Conservation (phyloP, 2,888 invertebrate species). For the Drosophila prostipennis region DNA sequence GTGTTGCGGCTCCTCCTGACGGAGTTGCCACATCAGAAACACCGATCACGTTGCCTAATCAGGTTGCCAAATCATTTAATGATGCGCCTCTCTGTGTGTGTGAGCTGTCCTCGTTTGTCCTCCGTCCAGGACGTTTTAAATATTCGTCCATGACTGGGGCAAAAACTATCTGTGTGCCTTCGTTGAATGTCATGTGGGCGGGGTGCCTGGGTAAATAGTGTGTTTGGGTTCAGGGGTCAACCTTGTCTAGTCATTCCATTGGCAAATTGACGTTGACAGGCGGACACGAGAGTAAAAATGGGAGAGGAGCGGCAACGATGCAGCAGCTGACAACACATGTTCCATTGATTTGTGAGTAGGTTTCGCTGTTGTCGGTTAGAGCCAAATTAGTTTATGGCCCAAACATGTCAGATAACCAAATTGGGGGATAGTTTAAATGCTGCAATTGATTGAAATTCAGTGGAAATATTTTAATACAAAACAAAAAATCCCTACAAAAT, state of each 20-base stretch:
- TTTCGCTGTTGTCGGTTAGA: constrained; percentile 30
- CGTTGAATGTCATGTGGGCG: constrained; percentile 19
- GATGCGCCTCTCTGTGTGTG: constrained; percentile 43
- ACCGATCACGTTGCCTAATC: constrained; percentile 52
- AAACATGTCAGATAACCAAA: constrained; percentile 18
- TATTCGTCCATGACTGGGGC: constrained; percentile 38
- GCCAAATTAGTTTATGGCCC: constrained; percentile 39
- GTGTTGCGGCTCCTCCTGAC: constrained; percentile 16
- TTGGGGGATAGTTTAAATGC: constrained; percentile 4
- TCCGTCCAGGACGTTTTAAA: constrained; percentile 30
- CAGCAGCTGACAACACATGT: constrained; percentile 40
- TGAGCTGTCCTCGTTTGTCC: background rate
- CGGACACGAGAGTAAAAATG: constrained; percentile 15
- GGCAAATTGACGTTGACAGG: constrained; percentile 62
- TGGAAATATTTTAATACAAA: too few species aligned
- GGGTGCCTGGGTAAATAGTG: constrained; percentile 10
- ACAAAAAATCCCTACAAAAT: too few species aligned
- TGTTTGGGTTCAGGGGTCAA: constrained; percentile 16
- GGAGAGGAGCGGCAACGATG: constrained; percentile 5
- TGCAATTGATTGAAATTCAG: background rate
- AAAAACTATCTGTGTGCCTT: constrained; percentile 10
- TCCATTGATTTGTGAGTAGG: constrained; percentile 54
- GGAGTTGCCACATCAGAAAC: constrained; percentile 19
- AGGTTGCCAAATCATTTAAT: constrained; percentile 65
- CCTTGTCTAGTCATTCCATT: constrained; percentile 32